Conservation (phyloP, 2,888 invertebrate species). For the Pardosa pseudoannulata region DNA sequence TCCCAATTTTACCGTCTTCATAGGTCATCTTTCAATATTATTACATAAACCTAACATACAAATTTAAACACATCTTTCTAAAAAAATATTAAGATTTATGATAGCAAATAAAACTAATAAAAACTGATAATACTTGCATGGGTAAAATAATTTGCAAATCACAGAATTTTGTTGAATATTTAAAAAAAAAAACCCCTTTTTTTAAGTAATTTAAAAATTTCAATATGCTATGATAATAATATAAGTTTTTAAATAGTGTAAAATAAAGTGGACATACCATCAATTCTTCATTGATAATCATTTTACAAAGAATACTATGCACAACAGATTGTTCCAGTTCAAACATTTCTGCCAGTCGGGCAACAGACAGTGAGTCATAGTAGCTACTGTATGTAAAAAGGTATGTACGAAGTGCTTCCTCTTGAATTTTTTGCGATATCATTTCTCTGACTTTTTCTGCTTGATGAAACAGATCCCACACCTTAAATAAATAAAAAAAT, state of each 20-base stretch:
- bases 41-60: too few relatives aligned
- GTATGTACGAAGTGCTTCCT: slow-evolving; percentile 97
- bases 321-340: slow-evolving; percentile 90
- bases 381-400: slow-evolving; percentile 98
- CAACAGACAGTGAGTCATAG: slow-evolving; percentile 96
- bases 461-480: slow-evolving; percentile 97
- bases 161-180: background rate
- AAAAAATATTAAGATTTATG: too few relatives aligned
- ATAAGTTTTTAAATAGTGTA: too few relatives aligned
- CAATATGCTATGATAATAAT: background rate
- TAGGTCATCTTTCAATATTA: too few relatives aligned
- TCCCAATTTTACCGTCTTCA: too few relatives aligned
- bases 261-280: slow-evolving; percentile 81
- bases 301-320: slow-evolving; percentile 97
- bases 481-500: slow-evolving; percentile 80
- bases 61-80: too few relatives aligned
- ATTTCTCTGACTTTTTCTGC: slow-evolving; percentile 86
- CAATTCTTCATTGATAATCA: slow-evolving; percentile 98
- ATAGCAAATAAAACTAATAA: too few relatives aligned
- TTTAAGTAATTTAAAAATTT: background rate
- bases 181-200: background rate
- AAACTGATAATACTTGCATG: too few relatives aligned
- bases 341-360: slow-evolving; percentile 95
- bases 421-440: slow-evolving; percentile 95
- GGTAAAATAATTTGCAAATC: background rate